Percentiles rank a stretch among this genome's conserved stretches.
Conservation (phyloP, 1,140 invertebrate species). For the Drosophila kanapiae region DNA sequence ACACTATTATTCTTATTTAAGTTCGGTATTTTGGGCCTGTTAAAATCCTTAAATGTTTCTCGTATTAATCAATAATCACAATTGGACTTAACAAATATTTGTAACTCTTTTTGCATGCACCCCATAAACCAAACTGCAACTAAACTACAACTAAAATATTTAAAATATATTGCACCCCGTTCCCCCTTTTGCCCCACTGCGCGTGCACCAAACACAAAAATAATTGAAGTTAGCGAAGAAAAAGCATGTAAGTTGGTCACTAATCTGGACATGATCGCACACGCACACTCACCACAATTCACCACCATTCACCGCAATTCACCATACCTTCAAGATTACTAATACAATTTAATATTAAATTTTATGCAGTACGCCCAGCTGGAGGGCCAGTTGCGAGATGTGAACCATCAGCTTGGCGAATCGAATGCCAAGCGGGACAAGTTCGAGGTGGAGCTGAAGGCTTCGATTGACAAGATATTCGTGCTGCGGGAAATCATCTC, state of each 20-base stretch:
- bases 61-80: constrained; percentile 9
- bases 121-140: constrained; percentile 39
- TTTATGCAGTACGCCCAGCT: constrained; percentile 88
- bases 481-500: constrained; percentile 91
- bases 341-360: not conserved
- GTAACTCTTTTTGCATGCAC: constrained; percentile 70
- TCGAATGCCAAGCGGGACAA: constrained; percentile 87
- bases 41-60: constrained; percentile 2
- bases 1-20: not conserved
- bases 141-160: constrained; percentile 60
- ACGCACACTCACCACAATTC: constrained; percentile 4
- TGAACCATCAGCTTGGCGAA: constrained; percentile 87
- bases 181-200: constrained; percentile 31
- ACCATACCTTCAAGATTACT: not conserved
- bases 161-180: too few species aligned
- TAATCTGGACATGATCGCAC: constrained; percentile 35
- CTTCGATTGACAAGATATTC: constrained; percentile 90
- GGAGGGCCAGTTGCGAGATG: constrained; percentile 89
- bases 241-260: constrained; percentile 72
- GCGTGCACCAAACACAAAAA: constrained; percentile 35
- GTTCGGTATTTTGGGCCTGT: not conserved
- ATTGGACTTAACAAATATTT: constrained; percentile 13
- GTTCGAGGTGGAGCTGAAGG: constrained; percentile 89
- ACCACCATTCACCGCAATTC: not conserved
- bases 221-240: constrained; percentile 60